Evolutionary conservation across 2,888 invertebrate species (phyloP), one percentile per base, ranked within the genome.

Genomic region (Lymantria dispar): DNA sequence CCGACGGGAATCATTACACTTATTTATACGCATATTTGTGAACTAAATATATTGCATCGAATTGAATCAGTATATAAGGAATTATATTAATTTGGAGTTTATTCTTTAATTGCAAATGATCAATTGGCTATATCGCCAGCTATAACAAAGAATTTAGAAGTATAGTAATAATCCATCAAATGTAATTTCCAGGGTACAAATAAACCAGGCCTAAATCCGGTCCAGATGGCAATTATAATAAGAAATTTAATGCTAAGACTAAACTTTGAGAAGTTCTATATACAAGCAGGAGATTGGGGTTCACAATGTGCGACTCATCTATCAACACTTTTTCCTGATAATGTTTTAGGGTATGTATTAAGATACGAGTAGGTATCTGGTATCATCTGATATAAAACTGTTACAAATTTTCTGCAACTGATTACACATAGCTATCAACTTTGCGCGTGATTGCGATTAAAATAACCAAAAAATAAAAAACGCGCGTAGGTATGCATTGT

Each of bases 271-370:
- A 91, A 93, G 70, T 97, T 92, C 76, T 95, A 94, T 73, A 83
- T 94, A 0, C 96, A 96, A 72, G 96, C 95, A 0, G 96, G 96
- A 0, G 96, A 97, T 75, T 96, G 96, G 96, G 97, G 97, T 0
- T 89, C 94, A 0, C 64, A 93, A 2, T 92, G 94, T 37, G 93
- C 91, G 0, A 83, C 92, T 0, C 80, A 92, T 48, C 91, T 97
- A 84, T 90, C 94, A 0, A 91, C 92, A 0, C 63, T 95, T 36
- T 96, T 92, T 71, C 95, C 95, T 0, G 87, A 93, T 15, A 85
- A 92, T 40, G 68, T 93, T 15, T 69, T 89, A 64, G 90, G 92
- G 89, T 88, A 74, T 69, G 53, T 55, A 29, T n/a, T 7, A 10
- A 0, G 38, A 12, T n/a, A 38, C 38, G 38, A 33, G 8, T 33